Evolutionary conservation across 1,140 invertebrate species (phyloP), one percentile per base, ranked within the genome.

Genomic region (Heliconius hermathena): DNA sequence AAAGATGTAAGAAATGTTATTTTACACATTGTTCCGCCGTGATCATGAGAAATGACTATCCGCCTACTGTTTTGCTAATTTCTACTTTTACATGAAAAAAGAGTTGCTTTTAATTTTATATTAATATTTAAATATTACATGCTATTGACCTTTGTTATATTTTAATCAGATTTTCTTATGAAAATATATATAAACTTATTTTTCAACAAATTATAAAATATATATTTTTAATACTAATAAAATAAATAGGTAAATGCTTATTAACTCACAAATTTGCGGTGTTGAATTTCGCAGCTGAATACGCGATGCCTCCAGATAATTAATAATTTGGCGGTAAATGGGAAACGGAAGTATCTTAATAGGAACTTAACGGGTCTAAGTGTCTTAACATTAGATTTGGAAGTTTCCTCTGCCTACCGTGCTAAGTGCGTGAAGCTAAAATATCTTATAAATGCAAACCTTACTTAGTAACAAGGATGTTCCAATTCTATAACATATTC

Each of bases 1-100:
- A 52, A 74, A 79, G 80, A 84, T 90, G 91, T 91, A 88, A 88
- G 88, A 88, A 86, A 81, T 74, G 73, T 80, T 87, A 79, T 71
- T 86, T 83, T 88, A 85, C 85, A 85, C 82, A 88, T 90, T 91
- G 90, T 92, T 89, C 86, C 83, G 83, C 86, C 80, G 81, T 90
- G 88, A 86, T 86, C 81, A 76, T 90, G 86, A 92, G 79, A 89
- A 91, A 92, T 90, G 81, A 77, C 79, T 81, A 52, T 71, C 78
- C 85, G 81, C 83, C 81, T 82, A 84, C 83, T 38, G 26, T n/a
- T 73, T 46, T 57, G 71, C 73, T 75, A 81, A 78, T 81, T 81
- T 78, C 57, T 81, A 71, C 73, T 81, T 46, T 72, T n/a, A 72
- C 26, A 66, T 66, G 60, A 66, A 66, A 26, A 60, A 66, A 29